Evolutionary conservation across 1,140 invertebrate species (phyloP).

Genomic region (Mamestra configurata): DNA sequence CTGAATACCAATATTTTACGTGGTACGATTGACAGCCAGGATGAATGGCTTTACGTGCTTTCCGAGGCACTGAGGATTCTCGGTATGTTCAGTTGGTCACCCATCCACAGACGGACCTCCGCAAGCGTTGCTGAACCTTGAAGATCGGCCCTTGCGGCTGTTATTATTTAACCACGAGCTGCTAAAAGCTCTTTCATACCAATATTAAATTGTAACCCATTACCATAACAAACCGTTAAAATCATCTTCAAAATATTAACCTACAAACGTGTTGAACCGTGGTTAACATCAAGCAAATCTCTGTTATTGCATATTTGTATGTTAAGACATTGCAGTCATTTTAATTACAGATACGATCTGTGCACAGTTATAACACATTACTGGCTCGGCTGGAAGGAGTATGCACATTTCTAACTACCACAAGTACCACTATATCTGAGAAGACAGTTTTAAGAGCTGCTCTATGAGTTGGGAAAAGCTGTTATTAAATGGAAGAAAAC

Average conservation of each 20-base stretch:
- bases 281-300: neutral
- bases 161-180: too few relatives aligned
- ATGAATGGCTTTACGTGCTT: too few relatives aligned
- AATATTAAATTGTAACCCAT: too few relatives aligned
- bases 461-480: neutral
- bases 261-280: neutral
- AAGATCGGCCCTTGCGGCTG: too few relatives aligned
- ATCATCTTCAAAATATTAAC: neutral
- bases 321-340: constrained; percentile 2
- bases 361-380: constrained; percentile 41
- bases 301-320: constrained; percentile 3
- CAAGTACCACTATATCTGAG: neutral
- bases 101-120: too few relatives aligned
- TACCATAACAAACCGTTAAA: neutral
- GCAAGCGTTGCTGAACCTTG: too few relatives aligned
- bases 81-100: too few relatives aligned
- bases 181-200: too few relatives aligned
- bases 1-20: too few relatives aligned
- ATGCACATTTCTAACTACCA: neutral
- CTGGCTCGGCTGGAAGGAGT: neutral
- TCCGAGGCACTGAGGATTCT: too few relatives aligned
- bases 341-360: constrained; percentile 36
- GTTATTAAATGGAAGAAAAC: neutral
- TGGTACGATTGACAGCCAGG: too few relatives aligned
- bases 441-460: neutral